phyloP scores from a whole-genome alignment of 1,140 invertebrate genomes.

The Rhagoletis zephyria region DNA sequence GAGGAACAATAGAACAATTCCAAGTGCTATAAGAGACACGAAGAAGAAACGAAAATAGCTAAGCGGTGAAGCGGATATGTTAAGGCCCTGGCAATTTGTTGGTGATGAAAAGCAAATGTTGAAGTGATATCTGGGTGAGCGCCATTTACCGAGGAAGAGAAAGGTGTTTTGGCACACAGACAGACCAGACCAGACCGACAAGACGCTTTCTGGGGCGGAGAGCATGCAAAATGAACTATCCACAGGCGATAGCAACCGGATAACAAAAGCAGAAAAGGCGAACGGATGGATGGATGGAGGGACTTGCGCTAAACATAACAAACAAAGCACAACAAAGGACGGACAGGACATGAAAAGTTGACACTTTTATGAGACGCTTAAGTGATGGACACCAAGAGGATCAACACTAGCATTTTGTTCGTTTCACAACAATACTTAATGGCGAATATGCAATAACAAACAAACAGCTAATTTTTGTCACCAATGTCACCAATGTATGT shows the following conservation, averaged over 20 bases:
- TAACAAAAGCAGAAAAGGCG: conserved; percentile 11
- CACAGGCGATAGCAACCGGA: not conserved
- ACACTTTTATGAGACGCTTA: conserved; percentile 71
- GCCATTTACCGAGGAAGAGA: no score
- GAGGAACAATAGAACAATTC: not conserved
- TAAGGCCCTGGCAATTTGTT: not conserved
- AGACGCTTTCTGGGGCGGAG: no score
- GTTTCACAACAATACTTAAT: not conserved
- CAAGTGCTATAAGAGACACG: not conserved
- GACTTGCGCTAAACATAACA: conserved; percentile 34
- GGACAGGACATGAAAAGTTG: conserved; percentile 64
- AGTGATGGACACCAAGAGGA: conserved; percentile 60
- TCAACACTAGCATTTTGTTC: not conserved
- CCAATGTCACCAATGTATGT: no score
- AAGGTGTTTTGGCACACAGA: no score
- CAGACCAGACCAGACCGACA: no score
- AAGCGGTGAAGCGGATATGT: not conserved
- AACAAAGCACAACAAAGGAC: conserved; percentile 53
- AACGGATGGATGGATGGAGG: not conserved
- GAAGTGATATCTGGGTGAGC: no score
- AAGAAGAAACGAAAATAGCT: not conserved
- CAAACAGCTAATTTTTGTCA: not conserved
- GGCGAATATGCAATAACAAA: not conserved
- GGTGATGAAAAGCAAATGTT: not conserved
- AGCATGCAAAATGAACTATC: not conserved